These are phyloP conservation scores for Mantis religiosa DNA, from an alignment of 2,888 invertebrate genomes.

Conservation along the genomic window DNA sequence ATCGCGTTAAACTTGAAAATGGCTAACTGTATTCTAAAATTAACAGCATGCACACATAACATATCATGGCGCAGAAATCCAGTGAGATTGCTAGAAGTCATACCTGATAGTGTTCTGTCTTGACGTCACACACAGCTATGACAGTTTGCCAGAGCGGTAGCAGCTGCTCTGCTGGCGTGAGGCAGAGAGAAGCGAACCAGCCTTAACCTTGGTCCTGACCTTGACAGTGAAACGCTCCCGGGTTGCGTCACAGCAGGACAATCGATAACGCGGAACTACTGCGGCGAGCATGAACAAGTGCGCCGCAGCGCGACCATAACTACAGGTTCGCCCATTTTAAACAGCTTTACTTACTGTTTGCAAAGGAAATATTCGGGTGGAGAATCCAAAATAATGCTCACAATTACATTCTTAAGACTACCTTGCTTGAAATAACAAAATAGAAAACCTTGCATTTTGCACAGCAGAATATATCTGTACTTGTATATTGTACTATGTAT, in stretches of 20 bases:
- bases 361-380: too few species aligned
- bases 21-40: neutral
- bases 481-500: too few species aligned
- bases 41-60: neutral
- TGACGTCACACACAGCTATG: neutral
- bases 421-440: too few species aligned
- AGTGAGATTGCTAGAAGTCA: neutral
- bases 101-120: neutral
- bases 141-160: neutral
- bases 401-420: too few species aligned
- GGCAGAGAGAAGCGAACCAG: conserved; percentile 1
- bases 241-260: conserved; percentile 25
- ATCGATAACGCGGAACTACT: conserved; percentile 20
- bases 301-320: neutral
- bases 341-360: neutral
- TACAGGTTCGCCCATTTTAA: neutral
- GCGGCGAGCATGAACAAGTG: neutral
- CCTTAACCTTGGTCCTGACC: conserved; percentile 32
- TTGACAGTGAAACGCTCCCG: conserved; percentile 21
- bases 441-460: too few species aligned
- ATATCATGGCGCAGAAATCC: too few species aligned
- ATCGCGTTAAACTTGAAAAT: neutral
- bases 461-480: too few species aligned
- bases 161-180: neutral
- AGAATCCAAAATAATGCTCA: too few species aligned